phyloP scores from a whole-genome alignment of 2,797 vertebrate genomes.

The Loris lydekkerianus region DNA sequence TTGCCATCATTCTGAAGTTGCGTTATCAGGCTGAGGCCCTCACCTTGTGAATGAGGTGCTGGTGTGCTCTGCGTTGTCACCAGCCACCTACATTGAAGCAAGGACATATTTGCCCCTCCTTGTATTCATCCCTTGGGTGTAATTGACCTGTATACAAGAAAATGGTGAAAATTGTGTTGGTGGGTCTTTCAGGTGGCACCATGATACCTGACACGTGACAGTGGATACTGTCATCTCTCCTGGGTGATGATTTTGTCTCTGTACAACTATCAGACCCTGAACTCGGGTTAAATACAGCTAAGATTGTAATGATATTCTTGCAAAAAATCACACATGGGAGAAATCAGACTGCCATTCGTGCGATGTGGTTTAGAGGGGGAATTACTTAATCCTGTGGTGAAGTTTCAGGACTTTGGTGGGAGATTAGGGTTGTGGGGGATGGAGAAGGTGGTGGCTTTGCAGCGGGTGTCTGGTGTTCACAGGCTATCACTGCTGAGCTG shows the following conservation, averaged over 20 bases:
- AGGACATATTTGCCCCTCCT: background rate
- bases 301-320: background rate
- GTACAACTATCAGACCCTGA: background rate
- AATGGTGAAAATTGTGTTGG: background rate
- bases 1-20: background rate
- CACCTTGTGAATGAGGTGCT: background rate
- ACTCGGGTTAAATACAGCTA: background rate
- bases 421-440: slow-evolving; percentile 67
- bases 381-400: slow-evolving; percentile 68
- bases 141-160: background rate
- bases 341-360: slow-evolving; percentile 36
- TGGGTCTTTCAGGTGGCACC: background rate
- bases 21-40: background rate
- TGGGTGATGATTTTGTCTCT: background rate
- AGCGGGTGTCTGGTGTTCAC: slow-evolving; percentile 30
- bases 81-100: background rate
- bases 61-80: background rate
- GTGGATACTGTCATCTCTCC: background rate
- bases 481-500: background rate
- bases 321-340: slow-evolving; percentile 1
- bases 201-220: too few relatives aligned
- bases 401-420: slow-evolving; percentile 53
- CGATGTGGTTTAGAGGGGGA: slow-evolving; percentile 47
- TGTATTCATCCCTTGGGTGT: background rate
- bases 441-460: slow-evolving; percentile 38